phyloP scores from a whole-genome alignment of 2,888 invertebrate species.

The Drosophila meridiana region DNA sequence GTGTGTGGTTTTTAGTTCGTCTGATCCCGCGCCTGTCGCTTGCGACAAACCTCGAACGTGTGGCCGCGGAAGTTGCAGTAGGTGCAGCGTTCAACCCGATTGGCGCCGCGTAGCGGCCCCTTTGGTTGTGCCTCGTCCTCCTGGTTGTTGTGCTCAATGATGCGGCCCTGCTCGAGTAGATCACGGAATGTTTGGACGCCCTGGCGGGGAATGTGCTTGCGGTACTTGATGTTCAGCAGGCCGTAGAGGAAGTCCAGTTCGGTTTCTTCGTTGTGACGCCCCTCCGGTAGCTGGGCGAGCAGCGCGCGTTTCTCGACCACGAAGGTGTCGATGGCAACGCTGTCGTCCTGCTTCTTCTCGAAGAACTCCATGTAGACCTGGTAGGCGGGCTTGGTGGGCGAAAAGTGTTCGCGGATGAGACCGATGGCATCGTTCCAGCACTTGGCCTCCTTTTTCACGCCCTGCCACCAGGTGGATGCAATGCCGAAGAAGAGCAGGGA shows the following conservation, averaged over 20 bases:
- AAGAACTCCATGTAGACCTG: slow-evolving; percentile 84
- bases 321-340: slow-evolving; percentile 78
- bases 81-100: slow-evolving; percentile 75
- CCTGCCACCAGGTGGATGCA: slow-evolving; percentile 84
- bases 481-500: slow-evolving; percentile 78
- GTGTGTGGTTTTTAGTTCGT: slow-evolving; percentile 31
- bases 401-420: slow-evolving; percentile 82
- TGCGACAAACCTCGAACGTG: slow-evolving; percentile 78
- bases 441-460: slow-evolving; percentile 81
- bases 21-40: slow-evolving; percentile 52
- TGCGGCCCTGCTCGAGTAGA: slow-evolving; percentile 81
- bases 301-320: slow-evolving; percentile 82
- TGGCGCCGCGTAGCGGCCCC: slow-evolving; percentile 61
- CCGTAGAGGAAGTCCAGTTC: slow-evolving; percentile 83
- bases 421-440: slow-evolving; percentile 82
- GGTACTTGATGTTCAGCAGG: slow-evolving; percentile 80
- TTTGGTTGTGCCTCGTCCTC: slow-evolving; percentile 51
- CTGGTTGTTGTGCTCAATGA: slow-evolving; percentile 79
- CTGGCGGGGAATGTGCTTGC: slow-evolving; percentile 79
- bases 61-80: slow-evolving; percentile 82
- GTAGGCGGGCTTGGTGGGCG: slow-evolving; percentile 82
- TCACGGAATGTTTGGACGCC: slow-evolving; percentile 78
- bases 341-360: slow-evolving; percentile 73
- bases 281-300: slow-evolving; percentile 82
- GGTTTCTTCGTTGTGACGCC: slow-evolving; percentile 80